Percentiles rank a stretch among this genome's conserved stretches.
phyloP scores from a whole-genome alignment of 2,113 vertebrate species.

The Rhizomys pruinosus region DNA sequence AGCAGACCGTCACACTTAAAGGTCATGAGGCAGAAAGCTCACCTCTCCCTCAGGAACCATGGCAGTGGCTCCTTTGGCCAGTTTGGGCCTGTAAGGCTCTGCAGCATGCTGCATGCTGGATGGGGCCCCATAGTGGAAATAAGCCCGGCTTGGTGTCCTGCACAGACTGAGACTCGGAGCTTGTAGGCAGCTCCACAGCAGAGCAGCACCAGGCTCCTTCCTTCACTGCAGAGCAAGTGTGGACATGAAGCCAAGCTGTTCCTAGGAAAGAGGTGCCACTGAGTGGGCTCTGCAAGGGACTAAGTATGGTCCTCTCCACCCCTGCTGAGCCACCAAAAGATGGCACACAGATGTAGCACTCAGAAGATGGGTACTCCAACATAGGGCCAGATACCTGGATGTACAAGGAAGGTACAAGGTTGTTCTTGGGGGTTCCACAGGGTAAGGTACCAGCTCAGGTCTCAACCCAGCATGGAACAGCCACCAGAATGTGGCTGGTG shows the following conservation, averaged over 20 bases:
- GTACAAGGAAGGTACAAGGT: background rate
- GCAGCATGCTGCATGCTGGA: constrained; percentile 94
- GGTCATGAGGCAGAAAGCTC: constrained; percentile 92
- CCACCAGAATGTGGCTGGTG: background rate
- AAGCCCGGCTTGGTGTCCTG: background rate
- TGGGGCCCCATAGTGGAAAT: constrained; percentile 89
- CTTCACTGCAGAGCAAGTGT: background rate
- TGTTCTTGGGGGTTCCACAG: background rate
- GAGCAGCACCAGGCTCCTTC: background rate
- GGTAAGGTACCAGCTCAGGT: background rate
- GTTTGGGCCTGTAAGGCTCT: constrained; percentile 91
- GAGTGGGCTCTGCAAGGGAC: background rate
- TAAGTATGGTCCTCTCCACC: background rate
- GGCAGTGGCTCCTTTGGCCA: constrained; percentile 91
- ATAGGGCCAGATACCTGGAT: background rate
- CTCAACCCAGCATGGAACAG: background rate
- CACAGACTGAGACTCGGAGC: background rate
- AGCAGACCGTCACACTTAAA: constrained; percentile 93
- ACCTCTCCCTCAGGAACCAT: constrained; percentile 86
- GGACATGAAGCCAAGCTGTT: background rate
- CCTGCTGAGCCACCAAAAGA: background rate
- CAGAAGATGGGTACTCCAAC: background rate
- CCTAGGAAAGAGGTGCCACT: background rate
- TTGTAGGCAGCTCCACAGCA: background rate
- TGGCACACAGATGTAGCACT: too few species aligned